These are phyloP conservation scores for Troides aeacus DNA, from an alignment of 2,888 invertebrate species.

Conservation along the genomic window DNA sequence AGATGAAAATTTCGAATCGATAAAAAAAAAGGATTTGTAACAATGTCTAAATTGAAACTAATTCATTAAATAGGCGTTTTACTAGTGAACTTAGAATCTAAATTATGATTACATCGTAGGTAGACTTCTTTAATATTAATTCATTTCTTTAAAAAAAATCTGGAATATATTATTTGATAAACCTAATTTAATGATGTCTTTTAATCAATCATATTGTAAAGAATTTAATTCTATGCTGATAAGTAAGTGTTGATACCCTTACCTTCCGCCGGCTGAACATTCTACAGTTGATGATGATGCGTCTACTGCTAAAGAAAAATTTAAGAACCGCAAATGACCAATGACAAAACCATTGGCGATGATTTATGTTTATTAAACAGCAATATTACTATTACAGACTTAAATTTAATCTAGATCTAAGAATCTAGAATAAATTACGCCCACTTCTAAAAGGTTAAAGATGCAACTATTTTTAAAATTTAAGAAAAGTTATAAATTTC, in stretches of 20 bases:
- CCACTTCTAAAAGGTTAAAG: no score
- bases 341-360: conserved; percentile 56
- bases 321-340: conserved; percentile 62
- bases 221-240: conserved; percentile 31
- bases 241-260: conserved; percentile 38
- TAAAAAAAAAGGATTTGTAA: neutral
- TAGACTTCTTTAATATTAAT: no score
- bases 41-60: neutral
- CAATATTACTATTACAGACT: neutral
- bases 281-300: conserved; percentile 52
- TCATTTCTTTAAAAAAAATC: no score
- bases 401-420: conserved; percentile 2
- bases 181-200: neutral
- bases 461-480: no score
- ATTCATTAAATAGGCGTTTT: no score
- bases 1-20: neutral
- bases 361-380: conserved; percentile 40
- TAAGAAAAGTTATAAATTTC: no score
- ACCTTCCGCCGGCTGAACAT: conserved; percentile 47
- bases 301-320: conserved; percentile 66
- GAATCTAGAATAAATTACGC: no score
- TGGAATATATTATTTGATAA: no score
- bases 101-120: no score
- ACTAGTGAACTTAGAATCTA: no score
- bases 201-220: neutral